Evolutionary conservation across 2,888 invertebrate genomes (phyloP), one percentile per base, ranked within the genome.

Genomic region (Andrena minutula): DNA sequence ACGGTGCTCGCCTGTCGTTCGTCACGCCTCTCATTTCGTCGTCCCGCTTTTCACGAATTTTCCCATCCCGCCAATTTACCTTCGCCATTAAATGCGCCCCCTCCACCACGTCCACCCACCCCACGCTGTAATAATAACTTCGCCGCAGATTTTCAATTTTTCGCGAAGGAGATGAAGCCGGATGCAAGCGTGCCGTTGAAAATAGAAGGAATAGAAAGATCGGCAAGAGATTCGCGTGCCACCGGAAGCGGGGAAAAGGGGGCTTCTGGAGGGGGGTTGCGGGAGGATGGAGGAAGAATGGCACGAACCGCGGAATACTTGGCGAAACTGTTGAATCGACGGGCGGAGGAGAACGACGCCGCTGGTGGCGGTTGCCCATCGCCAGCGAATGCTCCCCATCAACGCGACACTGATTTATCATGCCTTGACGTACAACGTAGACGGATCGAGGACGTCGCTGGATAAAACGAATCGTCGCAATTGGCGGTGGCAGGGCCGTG

Each of bases 371-470:
- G 76, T 74, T 68, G 79, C 74, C 79, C 80, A 84, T 84, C 84
- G 77, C 74, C 60, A 66, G 76, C 85, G 85, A 23, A 85, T 77
- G 75, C 76, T 79, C 79, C 74, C 74, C 83, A 79, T 76, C 86
- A 85, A 83, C 79, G 80, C 83, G 87, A 88, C 88, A 85, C 89
- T 88, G 88, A 88, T 88, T 88, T 88, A 88, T 88, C 83, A 83
- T 86, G 87, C 85, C 88, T 85, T 82, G 89, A 85, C 87, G 87
- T 83, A 82, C 82, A 89, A 88, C 88, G 88, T 84, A 83, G 89
- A 88, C 85, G 88, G 81, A 88, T 88, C 89, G 88, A 79, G 88
- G 88, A 85, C 80, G 82, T 82, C 73, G 83, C 70, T 32, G 82
- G 88, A 82, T 87, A 86, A 86, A 86, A 86, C 88, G 88, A 85